These are phyloP conservation scores for Acholoe squamosa DNA, from an alignment of 2,888 invertebrate species.

Conservation along the genomic window DNA sequence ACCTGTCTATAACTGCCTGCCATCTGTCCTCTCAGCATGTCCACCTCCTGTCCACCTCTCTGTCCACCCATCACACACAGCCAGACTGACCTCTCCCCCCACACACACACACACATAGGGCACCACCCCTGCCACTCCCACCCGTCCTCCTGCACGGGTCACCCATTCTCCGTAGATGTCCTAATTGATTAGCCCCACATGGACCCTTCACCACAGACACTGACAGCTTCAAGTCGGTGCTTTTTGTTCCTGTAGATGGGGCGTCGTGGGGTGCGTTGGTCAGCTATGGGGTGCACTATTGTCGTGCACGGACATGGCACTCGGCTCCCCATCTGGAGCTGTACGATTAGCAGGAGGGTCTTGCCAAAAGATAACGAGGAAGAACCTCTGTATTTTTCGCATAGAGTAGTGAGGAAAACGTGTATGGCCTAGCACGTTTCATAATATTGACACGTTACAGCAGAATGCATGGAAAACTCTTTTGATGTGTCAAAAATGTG, in stretches of 20 bases:
- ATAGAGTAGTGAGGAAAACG: no score
- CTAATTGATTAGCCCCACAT: slow-evolving; percentile 38
- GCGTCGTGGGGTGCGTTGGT: neutral
- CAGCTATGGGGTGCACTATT: neutral
- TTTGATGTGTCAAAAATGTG: no score
- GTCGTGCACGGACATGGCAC: neutral
- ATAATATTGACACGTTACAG: no score
- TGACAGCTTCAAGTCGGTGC: slow-evolving; percentile 24
- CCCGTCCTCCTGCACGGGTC: neutral
- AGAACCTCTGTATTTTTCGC: no score
- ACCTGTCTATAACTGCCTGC: slow-evolving; percentile 1
- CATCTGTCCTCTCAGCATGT: slow-evolving; percentile 19
- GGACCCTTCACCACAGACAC: neutral
- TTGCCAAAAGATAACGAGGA: no score
- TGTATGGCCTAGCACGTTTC: no score
- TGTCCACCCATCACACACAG: slow-evolving; percentile 5
- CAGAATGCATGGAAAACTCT: no score
- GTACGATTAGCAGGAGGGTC: neutral
- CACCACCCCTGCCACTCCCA: neutral
- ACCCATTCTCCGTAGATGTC: neutral
- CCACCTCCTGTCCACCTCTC: neutral
- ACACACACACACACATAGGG: neutral
- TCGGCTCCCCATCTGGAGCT: neutral
- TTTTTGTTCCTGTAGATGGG: neutral
- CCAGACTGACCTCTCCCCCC: neutral